Evolutionary conservation across 1,140 invertebrate species (phyloP).

Genomic region (Drosophila oshimai): DNA sequence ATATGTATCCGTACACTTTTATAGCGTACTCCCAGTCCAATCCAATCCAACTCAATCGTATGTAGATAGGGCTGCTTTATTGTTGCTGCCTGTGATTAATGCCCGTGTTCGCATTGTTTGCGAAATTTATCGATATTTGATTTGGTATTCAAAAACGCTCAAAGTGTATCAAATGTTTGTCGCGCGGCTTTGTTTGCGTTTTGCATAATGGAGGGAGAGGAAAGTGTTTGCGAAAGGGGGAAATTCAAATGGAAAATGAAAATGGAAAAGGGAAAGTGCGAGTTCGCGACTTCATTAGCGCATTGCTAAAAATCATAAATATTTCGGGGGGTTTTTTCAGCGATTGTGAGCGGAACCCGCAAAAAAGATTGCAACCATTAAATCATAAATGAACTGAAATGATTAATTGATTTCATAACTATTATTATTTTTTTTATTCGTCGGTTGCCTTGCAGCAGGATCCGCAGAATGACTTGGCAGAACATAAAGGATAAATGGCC

Average conservation of each 20-base stretch:
- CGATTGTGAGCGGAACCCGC: constrained; percentile 1
- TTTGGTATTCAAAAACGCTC: constrained; percentile 45
- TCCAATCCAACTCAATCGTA: constrained; percentile 11
- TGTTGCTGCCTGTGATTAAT: constrained; percentile 59
- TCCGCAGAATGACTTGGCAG: constrained; percentile 33
- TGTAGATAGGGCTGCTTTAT: constrained; percentile 36
- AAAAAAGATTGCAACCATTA: constrained; percentile 26
- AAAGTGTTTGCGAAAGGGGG: constrained; percentile 12
- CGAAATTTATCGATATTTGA: constrained; percentile 75
- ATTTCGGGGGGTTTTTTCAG: constrained; percentile 1
- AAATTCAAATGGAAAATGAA: neutral
- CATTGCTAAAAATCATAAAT: neutral
- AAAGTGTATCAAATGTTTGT: constrained; percentile 73
- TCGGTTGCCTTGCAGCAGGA: no score
- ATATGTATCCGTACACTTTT: neutral
- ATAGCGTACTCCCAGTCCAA: constrained; percentile 11
- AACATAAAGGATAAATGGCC: constrained; percentile 19
- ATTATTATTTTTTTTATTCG: constrained; percentile 2
- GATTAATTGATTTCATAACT: constrained; percentile 34
- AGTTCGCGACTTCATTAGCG: constrained; percentile 56
- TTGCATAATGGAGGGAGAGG: constrained; percentile 53
- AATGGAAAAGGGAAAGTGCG: neutral
- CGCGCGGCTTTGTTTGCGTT: constrained; percentile 77
- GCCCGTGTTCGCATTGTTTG: constrained; percentile 54
- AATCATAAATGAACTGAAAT: constrained; percentile 31